Percentiles rank a stretch among this genome's conserved stretches.
Evolutionary conservation across 2,797 vertebrate genomes (phyloP).

Genomic region (Phalanger gymnotis): DNA sequence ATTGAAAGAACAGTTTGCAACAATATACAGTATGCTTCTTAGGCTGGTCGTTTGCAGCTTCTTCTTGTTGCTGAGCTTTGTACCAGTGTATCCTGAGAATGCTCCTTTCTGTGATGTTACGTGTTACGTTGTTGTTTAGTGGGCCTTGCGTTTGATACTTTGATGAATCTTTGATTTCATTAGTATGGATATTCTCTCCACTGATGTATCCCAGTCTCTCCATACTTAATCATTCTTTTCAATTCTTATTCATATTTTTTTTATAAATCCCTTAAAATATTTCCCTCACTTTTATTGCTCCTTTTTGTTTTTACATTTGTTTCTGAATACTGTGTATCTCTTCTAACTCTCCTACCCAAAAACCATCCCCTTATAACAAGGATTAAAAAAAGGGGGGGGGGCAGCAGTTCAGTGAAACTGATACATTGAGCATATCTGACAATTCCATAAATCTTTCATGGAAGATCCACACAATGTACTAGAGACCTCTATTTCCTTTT

Average conservation of each 20-base stretch:
- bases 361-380: not conserved
- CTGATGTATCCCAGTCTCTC: not conserved
- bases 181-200: not conserved
- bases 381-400: not conserved
- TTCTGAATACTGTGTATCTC: not conserved
- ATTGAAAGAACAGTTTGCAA: conserved; percentile 26
- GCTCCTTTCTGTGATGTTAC: not conserved
- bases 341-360: not conserved
- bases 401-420: not conserved
- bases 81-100: not conserved
- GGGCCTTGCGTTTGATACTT: not conserved
- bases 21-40: conserved; percentile 43
- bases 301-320: not conserved
- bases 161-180: not conserved
- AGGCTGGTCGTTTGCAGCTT: conserved; percentile 19
- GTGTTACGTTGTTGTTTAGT: not conserved
- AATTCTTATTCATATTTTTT: not conserved
- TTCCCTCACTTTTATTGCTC: not conserved
- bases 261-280: not conserved
- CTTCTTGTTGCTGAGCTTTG: conserved; percentile 1
- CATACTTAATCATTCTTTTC: not conserved
- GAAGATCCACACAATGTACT: not conserved
- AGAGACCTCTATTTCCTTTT: not conserved
- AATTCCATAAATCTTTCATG: not conserved
- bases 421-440: not conserved